Percentiles rank a stretch among this genome's conserved stretches.
phyloP scores from a whole-genome alignment of 2,888 invertebrate species.

The Andrena dorsata region DNA sequence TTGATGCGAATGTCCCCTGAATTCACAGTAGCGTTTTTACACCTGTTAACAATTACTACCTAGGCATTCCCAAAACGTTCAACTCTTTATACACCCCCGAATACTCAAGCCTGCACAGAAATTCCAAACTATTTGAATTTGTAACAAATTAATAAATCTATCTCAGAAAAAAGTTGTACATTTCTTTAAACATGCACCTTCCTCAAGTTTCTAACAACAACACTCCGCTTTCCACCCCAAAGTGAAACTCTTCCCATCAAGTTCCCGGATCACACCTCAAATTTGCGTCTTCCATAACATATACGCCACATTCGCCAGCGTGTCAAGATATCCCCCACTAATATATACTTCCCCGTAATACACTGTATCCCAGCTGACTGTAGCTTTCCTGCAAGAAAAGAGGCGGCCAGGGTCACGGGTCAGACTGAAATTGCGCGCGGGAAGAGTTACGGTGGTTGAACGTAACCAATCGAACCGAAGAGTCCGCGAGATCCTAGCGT shows the following conservation, averaged over 20 bases:
- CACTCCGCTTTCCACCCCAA: not conserved
- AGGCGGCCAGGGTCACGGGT: constrained; percentile 35
- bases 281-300: not conserved
- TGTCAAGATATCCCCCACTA: not conserved
- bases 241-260: not conserved
- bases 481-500: constrained; percentile 24
- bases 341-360: not conserved
- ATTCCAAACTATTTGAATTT: too few relatives aligned
- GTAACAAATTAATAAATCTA: too few relatives aligned
- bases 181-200: too few relatives aligned
- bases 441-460: constrained; percentile 4
- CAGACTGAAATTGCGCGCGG: constrained; percentile 14
- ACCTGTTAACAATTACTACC: too few relatives aligned
- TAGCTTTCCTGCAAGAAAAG: not conserved
- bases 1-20: too few relatives aligned
- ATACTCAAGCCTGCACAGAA: too few relatives aligned
- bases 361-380: not conserved
- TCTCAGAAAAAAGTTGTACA: too few relatives aligned
- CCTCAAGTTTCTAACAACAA: too few relatives aligned
- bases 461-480: not conserved
- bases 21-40: too few relatives aligned
- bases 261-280: not conserved
- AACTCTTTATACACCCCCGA: too few relatives aligned
- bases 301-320: not conserved
- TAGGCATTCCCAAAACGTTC: too few relatives aligned